Conservation (phyloP, 2,888 invertebrate species). For the Amaurobius ferox region DNA sequence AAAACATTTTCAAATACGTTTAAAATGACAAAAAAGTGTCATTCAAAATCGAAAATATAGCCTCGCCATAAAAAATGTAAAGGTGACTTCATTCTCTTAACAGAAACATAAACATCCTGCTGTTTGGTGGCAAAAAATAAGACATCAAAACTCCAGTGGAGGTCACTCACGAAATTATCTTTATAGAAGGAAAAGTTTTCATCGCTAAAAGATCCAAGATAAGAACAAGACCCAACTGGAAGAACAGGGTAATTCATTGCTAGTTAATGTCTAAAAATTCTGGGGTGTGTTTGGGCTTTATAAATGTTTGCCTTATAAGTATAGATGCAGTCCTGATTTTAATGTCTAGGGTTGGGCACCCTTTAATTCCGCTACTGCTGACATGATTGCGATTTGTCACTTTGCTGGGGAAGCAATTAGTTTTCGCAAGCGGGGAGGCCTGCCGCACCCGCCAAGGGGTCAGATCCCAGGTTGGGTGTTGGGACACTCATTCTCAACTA, state of each 20-base stretch:
- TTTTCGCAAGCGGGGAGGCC: slow-evolving; percentile 61
- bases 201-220: slow-evolving; percentile 29
- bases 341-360: slow-evolving; percentile 60
- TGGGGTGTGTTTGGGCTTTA: slow-evolving; percentile 55
- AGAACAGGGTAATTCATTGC: slow-evolving; percentile 42
- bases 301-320: slow-evolving; percentile 60
- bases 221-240: slow-evolving; percentile 11
- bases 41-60: too few species aligned
- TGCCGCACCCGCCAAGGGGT: slow-evolving; percentile 51
- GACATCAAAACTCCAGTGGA: slow-evolving; percentile 33
- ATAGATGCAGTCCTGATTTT: slow-evolving; percentile 41
- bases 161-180: not conserved
- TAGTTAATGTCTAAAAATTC: slow-evolving; percentile 42
- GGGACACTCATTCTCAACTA: slow-evolving; percentile 46
- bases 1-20: too few species aligned
- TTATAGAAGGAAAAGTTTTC: slow-evolving; percentile 31
- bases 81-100: too few species aligned
- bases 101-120: too few species aligned
- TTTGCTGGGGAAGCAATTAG: slow-evolving; percentile 50
- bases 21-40: too few species aligned
- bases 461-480: slow-evolving; percentile 41
- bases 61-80: too few species aligned
- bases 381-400: slow-evolving; percentile 68
- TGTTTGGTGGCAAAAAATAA: slow-evolving; percentile 21
- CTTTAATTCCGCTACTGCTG: slow-evolving; percentile 70